phyloP scores from a whole-genome alignment of 2,797 vertebrate species.

The Saxicola maurus region DNA sequence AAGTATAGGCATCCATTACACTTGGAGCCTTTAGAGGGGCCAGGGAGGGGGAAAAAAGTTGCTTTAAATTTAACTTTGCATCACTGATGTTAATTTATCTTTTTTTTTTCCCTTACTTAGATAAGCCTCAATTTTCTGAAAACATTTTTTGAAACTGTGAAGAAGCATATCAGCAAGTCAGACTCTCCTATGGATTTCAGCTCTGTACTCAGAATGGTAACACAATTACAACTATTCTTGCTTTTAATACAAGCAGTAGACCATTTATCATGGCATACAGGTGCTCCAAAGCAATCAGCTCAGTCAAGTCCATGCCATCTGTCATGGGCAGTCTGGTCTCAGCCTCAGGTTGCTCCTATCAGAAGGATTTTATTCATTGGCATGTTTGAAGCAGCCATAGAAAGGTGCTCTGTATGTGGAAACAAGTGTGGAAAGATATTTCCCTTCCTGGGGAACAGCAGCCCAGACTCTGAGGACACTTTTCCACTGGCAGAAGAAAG shows the following conservation, averaged over 20 bases:
- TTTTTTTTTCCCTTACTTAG: conserved; percentile 43
- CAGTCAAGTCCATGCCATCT: not conserved
- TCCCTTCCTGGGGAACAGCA: not conserved
- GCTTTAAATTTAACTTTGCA: not conserved
- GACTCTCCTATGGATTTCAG: conserved; percentile 68
- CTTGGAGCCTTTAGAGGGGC: not conserved
- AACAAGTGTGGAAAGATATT: not conserved
- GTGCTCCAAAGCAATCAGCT: not conserved
- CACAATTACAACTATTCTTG: not conserved
- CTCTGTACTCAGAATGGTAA: conserved; percentile 78
- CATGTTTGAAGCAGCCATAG: not conserved
- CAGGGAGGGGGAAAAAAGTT: not conserved
- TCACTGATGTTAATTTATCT: not conserved
- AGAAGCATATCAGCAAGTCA: conserved; percentile 64
- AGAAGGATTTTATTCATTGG: not conserved
- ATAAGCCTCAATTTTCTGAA: conserved; percentile 86
- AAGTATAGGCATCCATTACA: not conserved
- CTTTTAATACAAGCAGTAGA: not conserved
- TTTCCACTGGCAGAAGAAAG: not conserved
- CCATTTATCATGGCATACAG: not conserved
- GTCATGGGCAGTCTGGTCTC: not conserved
- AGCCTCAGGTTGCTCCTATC: not conserved
- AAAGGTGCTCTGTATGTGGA: not conserved
- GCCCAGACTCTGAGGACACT: not conserved
- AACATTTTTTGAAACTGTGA: conserved; percentile 75